Base-by-base conservation (phyloP, 2,113 vertebrate genomes). In the Phaetusa simplex region DNA sequence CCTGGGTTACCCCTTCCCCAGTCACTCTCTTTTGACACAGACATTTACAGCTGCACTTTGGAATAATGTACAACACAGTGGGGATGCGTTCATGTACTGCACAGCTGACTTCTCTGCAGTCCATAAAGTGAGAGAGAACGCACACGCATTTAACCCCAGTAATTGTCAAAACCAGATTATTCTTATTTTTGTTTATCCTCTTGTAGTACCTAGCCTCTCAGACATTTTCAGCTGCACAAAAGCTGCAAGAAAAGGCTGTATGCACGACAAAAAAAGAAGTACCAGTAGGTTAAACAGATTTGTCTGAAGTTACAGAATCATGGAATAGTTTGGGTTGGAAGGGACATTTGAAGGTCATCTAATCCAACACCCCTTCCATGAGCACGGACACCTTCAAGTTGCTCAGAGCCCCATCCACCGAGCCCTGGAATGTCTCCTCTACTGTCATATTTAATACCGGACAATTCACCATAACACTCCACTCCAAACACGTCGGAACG, bases 391-490 rank as follows among this genome's bases (percentile, higher is more conserved):
- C 40, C 38, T 64, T 42, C 62, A 64, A 30, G 27, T 40, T 65
- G 38, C 38, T 9, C 62, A 30, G 62, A 61, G 23, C n/a, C n/a
- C 40, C 40, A 11, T 40, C 40, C 40, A 40, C 4, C 40, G 40
- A 40, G 40, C 40, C 40, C 40, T 40, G 40, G 40, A 9, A 42
- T 7, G 38, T 19, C 27, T 29, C 26, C 59, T 18, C 29, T 43
- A 3, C 12, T 6, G 47, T 6, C 45, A 38, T 3, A n/a, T 64
- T 62, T 69, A 23, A 45, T 14, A 12, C 11, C 8, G 27, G 36
- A 30, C 42, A 64, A 18, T 0, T 2, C 7, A 21, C 19, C 12
- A 1, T 2, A 18, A 8, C 1, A 15, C 4, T 45, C 5, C 16
- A 7, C 11, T 19, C 40, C 5, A 27, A 13, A 1, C 2, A 8